phyloP scores from a whole-genome alignment of 2,797 vertebrate genomes.

The Podarcis siculus region DNA sequence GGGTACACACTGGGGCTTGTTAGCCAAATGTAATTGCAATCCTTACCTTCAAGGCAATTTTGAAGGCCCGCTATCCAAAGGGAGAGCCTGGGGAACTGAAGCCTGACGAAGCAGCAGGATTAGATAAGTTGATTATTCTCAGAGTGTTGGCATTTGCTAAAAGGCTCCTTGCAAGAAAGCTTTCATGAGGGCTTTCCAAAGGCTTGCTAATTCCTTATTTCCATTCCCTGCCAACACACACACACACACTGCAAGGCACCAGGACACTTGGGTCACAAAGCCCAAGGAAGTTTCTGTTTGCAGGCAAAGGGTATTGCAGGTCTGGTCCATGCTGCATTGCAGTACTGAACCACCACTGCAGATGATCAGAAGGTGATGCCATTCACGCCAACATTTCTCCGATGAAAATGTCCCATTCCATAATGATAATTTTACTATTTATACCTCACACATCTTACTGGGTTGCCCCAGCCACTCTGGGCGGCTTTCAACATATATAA shows the following conservation, averaged over 20 bases:
- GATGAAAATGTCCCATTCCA: too few species aligned
- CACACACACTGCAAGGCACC: not conserved
- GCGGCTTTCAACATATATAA: too few species aligned
- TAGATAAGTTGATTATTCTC: slow-evolving; percentile 50
- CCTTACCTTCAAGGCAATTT: slow-evolving; percentile 58
- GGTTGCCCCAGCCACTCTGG: too few species aligned
- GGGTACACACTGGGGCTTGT: slow-evolving; percentile 40
- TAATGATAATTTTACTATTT: too few species aligned
- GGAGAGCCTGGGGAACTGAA: slow-evolving; percentile 39
- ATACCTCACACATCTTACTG: too few species aligned
- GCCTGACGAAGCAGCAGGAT: slow-evolving; percentile 10
- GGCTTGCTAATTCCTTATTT: not conserved
- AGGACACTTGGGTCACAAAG: not conserved
- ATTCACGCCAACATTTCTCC: too few species aligned
- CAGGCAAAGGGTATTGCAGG: not conserved
- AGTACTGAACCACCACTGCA: not conserved
- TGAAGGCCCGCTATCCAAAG: slow-evolving; percentile 41
- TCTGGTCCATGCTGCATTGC: not conserved
- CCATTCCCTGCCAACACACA: not conserved
- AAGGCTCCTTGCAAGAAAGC: slow-evolving; percentile 13
- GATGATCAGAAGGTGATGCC: not conserved
- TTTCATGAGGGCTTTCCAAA: slow-evolving; percentile 30
- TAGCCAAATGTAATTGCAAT: slow-evolving; percentile 56
- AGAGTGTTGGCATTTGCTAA: slow-evolving; percentile 24
- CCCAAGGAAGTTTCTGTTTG: not conserved